Conservation (phyloP, 2,888 invertebrate species). For the Junonia oenone region DNA sequence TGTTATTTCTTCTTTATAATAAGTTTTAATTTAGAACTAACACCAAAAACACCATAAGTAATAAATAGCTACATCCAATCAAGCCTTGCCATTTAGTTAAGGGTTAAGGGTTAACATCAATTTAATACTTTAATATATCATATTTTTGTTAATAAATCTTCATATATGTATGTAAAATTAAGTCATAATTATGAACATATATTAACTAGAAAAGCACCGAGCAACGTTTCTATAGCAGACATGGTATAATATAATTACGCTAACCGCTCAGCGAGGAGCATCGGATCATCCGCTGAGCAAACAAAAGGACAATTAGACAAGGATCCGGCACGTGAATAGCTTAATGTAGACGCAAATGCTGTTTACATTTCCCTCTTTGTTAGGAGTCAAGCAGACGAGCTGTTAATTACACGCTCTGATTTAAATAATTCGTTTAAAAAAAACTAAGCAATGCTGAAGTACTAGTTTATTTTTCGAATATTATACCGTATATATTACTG, state of each 20-base stretch:
- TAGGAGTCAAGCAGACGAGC: constrained; percentile 34
- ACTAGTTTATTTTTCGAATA: too few species aligned
- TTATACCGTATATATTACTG: too few species aligned
- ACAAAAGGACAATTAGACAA: constrained; percentile 71
- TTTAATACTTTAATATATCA: too few species aligned
- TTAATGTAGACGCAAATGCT: constrained; percentile 56
- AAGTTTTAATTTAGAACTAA: too few species aligned
- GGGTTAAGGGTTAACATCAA: too few species aligned
- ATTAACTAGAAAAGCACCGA: not conserved
- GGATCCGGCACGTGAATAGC: constrained; percentile 54
- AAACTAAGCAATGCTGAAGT: too few species aligned
- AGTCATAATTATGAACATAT: not conserved
- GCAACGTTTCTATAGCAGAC: not conserved
- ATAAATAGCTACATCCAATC: too few species aligned
- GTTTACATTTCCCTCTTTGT: constrained; percentile 44
- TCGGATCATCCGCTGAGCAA: constrained; percentile 37
- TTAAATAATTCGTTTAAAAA: too few species aligned
- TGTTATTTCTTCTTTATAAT: too few species aligned
- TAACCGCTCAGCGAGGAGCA: constrained; percentile 20
- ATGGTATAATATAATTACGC: constrained; percentile 20
- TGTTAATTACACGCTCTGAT: constrained; percentile 5
- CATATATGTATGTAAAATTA: not conserved
- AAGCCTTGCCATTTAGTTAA: too few species aligned
- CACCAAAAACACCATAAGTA: too few species aligned
- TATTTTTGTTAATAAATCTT: too few species aligned